Evolutionary conservation across 2,113 vertebrate genomes (phyloP), one percentile per base, ranked within the genome.

Genomic region (Hyaena hyaena): DNA sequence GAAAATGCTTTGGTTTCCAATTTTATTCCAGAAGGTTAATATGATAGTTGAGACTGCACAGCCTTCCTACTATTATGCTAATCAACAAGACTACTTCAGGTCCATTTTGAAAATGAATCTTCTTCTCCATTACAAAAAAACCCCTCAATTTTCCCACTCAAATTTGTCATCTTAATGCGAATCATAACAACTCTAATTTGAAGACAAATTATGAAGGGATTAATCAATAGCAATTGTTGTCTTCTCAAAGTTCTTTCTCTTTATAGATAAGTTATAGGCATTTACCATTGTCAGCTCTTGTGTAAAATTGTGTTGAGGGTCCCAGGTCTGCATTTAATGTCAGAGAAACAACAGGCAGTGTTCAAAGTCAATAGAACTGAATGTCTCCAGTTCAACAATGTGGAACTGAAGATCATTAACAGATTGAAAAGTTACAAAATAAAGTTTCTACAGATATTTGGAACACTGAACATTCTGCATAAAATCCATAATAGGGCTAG

Each of bases 371-470:
- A 11, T 58, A 96, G 82, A 94, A 93, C 33, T 81, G 53, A 97
- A 35, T 10, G 88, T 87, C 73, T 96, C 68, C 9, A 84, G 50
- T 91, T 95, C 58, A 97, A 87, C 65, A 96, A 73, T 24, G 83
- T 97, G 93, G 81, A 97, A 97, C 93, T 85, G 65, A 88, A 90
- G 80, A 76, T 95, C 90, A 87, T 97, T 95, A 98, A 89, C 55
- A 58, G 73, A 92, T 80, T 96, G 82, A 95, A 95, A 97, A 95
- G 87, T 76, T 96, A 77, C 16, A 91, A 95, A 89, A 86, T 73
- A 86, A 96, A 93, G 77, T 94, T 98, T 93, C 58, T 83, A 92
- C 94, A 82, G 95, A 93, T 92, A 82, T 91, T 96, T 95, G 73
- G 48, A 93, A 89, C 79, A 88, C 53, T 74, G 82, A 69, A 17